A percentile compares a stretch with the other conserved stretches of the same genome.
phyloP scores from a whole-genome alignment of 2,113 vertebrate species.

The Fukomys damarensis region DNA sequence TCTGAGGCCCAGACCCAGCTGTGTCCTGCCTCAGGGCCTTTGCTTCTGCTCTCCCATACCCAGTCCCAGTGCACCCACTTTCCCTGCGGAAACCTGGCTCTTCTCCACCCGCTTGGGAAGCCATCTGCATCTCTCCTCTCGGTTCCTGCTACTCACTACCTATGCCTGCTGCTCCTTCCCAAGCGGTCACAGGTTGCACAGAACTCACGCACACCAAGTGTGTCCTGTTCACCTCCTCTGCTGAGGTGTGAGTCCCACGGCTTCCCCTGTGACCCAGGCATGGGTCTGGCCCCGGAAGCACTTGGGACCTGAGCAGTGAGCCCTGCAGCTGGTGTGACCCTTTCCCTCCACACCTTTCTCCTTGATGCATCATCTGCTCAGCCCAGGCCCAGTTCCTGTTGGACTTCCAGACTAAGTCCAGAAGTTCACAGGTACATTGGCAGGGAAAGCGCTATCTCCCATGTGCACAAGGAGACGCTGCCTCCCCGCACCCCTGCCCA shows the following conservation, averaged over 20 bases:
- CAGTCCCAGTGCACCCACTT: background rate
- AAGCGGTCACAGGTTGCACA: background rate
- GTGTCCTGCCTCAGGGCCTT: background rate
- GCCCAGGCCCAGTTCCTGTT: background rate
- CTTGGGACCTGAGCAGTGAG: background rate
- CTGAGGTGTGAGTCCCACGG: background rate
- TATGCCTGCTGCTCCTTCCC: background rate
- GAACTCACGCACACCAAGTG: background rate
- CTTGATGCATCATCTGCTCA: background rate
- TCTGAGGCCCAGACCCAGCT: background rate
- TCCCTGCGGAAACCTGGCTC: background rate
- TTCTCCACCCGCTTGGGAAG: background rate
- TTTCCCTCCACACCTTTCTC: background rate
- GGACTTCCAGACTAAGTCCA: background rate
- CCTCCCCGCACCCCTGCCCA: no score
- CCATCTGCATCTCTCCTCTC: background rate
- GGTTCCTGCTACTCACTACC: background rate
- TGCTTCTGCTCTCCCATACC: background rate
- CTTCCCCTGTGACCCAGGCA: background rate
- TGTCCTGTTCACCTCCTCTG: background rate
- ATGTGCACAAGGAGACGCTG: accelerated
- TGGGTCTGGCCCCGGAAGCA: background rate
- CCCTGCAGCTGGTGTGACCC: no score
- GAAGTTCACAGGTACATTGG: background rate
- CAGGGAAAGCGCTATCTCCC: background rate